Evolutionary conservation across 2,888 invertebrate species (phyloP), one percentile per base, ranked within the genome.

Genomic region (Lycaena phlaeas): DNA sequence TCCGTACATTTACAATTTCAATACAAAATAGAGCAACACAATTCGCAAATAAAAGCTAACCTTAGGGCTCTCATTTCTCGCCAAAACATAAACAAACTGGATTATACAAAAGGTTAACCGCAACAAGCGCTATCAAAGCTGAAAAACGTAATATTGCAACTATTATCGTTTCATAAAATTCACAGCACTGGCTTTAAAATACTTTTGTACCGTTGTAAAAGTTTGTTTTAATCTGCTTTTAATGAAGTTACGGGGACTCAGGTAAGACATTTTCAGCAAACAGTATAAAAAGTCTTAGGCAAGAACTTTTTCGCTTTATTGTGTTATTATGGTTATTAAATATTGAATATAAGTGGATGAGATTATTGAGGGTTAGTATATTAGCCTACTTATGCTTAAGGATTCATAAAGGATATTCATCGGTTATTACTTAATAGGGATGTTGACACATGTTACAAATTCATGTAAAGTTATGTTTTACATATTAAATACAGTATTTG

Each of bases 171-270:
- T 54, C 56, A 58, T 62, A 60, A 59, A 62, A 61, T 56, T 56
- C 56, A 50, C 44, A 43, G 51, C 45, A 53, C 49, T 54, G 44
- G 57, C 44, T 53, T 62, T 57, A 56, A 54, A 62, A 59, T 52
- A 60, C 58, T 62, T 65, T 59, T 59, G 51, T 52, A 56, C 57
- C 60, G 54, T n/a, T n/a, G 56, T 60, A 52, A 56, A 71, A 74
- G 61, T 73, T 74, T 65, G 52, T 64, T 65, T 64, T 71, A 73
- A 73, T 73, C 70, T 68, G 63, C 64, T 70, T 75, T 73, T 75
- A 73, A 74, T 74, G 67, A 75, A 75, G 67, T 74, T 70, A 60
- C 61, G 53, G 57, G 53, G 57, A 47, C 43, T 53, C 61, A 68
- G 67, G 66, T 68, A 68, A 60, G 60, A 63, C 54, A 62, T n/a